Evolutionary conservation across 2,797 vertebrate species (phyloP).

Genomic region (Danio jaintianensis): DNA sequence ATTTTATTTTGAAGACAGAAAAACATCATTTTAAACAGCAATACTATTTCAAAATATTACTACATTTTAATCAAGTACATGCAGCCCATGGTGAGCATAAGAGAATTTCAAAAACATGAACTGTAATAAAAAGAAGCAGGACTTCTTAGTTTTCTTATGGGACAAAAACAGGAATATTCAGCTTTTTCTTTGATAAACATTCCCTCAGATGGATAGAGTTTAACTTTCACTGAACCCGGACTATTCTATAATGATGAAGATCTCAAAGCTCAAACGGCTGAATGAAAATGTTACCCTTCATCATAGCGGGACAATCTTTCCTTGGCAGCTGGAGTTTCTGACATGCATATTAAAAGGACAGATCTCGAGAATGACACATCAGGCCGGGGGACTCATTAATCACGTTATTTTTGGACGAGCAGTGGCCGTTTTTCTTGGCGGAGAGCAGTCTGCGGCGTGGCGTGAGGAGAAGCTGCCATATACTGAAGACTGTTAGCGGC

Average conservation of each 20-base stretch:
- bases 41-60: no score
- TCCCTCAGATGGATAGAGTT: background rate
- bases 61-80: no score
- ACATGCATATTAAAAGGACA: slow-evolving; percentile 33
- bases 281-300: slow-evolving; percentile 19
- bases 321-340: slow-evolving; percentile 11
- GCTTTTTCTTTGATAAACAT: background rate
- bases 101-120: no score
- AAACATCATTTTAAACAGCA: no score
- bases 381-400: slow-evolving; percentile 33
- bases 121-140: no score
- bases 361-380: slow-evolving; percentile 30
- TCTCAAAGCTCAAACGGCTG: slow-evolving; percentile 12
- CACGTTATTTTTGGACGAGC: slow-evolving; percentile 31
- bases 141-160: no score
- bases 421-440: slow-evolving; percentile 9
- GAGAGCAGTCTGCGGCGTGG: background rate
- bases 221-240: slow-evolving; percentile 17
- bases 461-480: slow-evolving; percentile 17
- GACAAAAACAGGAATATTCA: no score
- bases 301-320: slow-evolving; percentile 9
- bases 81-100: no score
- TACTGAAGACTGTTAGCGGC: background rate
- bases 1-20: no score
- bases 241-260: slow-evolving; percentile 29